phyloP scores from a whole-genome alignment of 2,888 invertebrate species.

The Cyrtodaria siliqua region DNA sequence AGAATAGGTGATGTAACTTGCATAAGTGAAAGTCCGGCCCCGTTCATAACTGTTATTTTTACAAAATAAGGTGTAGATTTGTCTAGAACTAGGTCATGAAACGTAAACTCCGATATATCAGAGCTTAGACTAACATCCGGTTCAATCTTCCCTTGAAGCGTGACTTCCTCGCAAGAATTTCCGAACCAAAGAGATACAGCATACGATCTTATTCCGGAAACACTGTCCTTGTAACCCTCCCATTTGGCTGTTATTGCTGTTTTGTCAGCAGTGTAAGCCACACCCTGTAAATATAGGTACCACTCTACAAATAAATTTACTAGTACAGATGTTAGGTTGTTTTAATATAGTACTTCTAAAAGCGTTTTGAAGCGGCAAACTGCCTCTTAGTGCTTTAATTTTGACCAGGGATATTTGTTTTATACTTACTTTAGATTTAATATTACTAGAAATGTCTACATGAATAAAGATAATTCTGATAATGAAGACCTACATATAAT shows the following conservation, averaged over 20 bases:
- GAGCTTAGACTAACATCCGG: not conserved
- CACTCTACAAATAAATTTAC: no score
- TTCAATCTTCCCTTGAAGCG: not conserved
- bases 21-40: conserved; percentile 18
- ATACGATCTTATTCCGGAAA: conserved; percentile 41
- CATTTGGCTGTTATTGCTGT: conserved; percentile 32
- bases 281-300: conserved; percentile 40
- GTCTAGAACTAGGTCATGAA: not conserved
- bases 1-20: conserved; percentile 45
- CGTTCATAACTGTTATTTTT: conserved; percentile 8
- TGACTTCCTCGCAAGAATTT: conserved; percentile 23
- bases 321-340: no score
- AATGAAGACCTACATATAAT: no score
- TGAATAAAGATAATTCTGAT: no score
- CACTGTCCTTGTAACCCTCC: conserved; percentile 45
- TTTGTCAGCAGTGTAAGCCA: conserved; percentile 42
- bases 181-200: conserved; percentile 39
- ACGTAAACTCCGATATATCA: not conserved
- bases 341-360: no score
- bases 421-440: no score
- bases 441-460: no score
- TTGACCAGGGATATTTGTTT: no score
- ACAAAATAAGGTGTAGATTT: not conserved
- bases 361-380: no score
- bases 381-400: no score